A percentile compares a stretch with the other conserved stretches of the same genome.
Conservation (phyloP, 1,140 invertebrate species). For the Helicoverpa armigera region DNA sequence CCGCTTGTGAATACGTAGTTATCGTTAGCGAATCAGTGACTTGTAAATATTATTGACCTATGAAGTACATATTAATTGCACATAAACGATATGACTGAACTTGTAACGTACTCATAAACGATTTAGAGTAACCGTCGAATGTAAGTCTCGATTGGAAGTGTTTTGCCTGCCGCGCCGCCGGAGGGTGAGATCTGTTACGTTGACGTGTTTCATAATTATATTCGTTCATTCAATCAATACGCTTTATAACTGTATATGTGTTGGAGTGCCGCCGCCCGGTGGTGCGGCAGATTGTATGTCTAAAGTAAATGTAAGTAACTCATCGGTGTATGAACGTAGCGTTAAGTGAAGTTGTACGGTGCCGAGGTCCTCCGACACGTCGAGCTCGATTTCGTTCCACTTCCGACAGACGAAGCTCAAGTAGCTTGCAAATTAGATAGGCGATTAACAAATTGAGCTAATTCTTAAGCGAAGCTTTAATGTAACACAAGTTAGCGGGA, state of each 20-base stretch:
- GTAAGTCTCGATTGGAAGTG: constrained; percentile 59
- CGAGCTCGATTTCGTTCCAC: constrained; percentile 64
- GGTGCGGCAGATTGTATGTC: constrained; percentile 67
- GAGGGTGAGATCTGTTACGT: constrained; percentile 55
- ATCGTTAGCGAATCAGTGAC: constrained; percentile 61
- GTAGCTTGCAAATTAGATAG: constrained; percentile 83
- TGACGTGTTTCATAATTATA: constrained; percentile 62
- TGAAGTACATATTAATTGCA: constrained; percentile 62
- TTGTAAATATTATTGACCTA: constrained; percentile 69
- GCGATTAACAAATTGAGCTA: constrained; percentile 84
- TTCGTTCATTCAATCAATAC: constrained; percentile 77
- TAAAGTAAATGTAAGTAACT: constrained; percentile 65
- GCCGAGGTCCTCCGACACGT: constrained; percentile 68
- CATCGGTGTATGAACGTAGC: constrained; percentile 69
- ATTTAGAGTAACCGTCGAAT: constrained; percentile 64
- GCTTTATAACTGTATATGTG: constrained; percentile 76
- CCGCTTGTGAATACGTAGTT: constrained; percentile 68
- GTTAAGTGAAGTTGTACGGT: constrained; percentile 67
- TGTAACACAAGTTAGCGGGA: constrained; percentile 66
- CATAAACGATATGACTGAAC: constrained; percentile 72
- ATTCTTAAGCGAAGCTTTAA: constrained; percentile 82
- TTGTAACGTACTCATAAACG: constrained; percentile 60
- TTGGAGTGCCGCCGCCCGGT: constrained; percentile 58
- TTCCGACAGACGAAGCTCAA: constrained; percentile 67
- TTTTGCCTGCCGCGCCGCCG: constrained; percentile 58